Conservation (phyloP, 64 coral and sea anemone genomes). For the Acropora yongei region DNA sequence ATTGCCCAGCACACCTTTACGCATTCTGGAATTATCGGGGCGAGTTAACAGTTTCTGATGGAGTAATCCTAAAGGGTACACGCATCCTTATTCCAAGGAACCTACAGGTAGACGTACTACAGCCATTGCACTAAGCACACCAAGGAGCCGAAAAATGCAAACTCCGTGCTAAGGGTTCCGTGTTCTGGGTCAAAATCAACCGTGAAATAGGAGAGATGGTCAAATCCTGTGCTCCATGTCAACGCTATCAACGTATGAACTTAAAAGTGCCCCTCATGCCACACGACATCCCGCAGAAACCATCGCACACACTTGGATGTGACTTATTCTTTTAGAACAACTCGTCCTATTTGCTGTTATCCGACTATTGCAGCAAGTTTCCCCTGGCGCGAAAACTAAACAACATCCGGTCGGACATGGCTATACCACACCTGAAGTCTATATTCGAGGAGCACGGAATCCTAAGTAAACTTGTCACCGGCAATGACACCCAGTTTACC, state of each 20-base stretch:
- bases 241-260: slow-evolving; percentile 47
- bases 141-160: slow-evolving; percentile 39
- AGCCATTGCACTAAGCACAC: slow-evolving; percentile 43
- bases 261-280: slow-evolving; percentile 44
- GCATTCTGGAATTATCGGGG: neutral
- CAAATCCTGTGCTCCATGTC: slow-evolving; percentile 57
- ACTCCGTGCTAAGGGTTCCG: slow-evolving; percentile 63
- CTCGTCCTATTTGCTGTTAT: slow-evolving; percentile 32
- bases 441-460: slow-evolving; percentile 61
- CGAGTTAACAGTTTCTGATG: neutral
- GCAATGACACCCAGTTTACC: slow-evolving; percentile 72
- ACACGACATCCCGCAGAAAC: slow-evolving; percentile 16
- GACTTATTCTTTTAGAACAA: slow-evolving; percentile 65
- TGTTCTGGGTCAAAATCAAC: slow-evolving; percentile 71
- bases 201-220: slow-evolving; percentile 65
- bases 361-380: slow-evolving; percentile 63
- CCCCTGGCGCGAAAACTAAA: slow-evolving; percentile 35
- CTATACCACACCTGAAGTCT: slow-evolving; percentile 17
- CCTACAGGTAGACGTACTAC: slow-evolving; percentile 10
- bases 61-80: slow-evolving; percentile 32
- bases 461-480: slow-evolving; percentile 27
- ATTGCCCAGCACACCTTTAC: slow-evolving; percentile 42
- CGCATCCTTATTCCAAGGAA: neutral
- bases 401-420: slow-evolving; percentile 30
- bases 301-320: slow-evolving; percentile 48